Evolutionary conservation across 2,888 invertebrate genomes (phyloP), one percentile per base, ranked within the genome.

Genomic region (Dastarcus helophoroides): DNA sequence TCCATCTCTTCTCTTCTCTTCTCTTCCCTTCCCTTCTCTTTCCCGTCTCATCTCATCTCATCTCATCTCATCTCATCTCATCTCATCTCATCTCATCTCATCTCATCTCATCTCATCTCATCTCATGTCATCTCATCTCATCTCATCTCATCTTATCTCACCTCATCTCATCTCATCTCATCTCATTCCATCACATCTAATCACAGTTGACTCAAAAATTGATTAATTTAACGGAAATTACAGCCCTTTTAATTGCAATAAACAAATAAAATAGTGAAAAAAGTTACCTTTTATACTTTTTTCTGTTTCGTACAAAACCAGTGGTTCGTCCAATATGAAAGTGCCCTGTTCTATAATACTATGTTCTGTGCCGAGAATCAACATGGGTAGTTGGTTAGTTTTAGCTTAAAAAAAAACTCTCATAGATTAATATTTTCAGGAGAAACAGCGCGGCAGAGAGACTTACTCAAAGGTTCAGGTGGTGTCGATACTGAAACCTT

Each of bases 311-410:
- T 76, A 80, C 26, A 81, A 58, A 35, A 72, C 67, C 4, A 71
- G 64, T 1, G 79, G 77, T 43, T 78, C 78, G 3, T 76, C 76
- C 23, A 78, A 47, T 63, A 80, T 74, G 33, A 70, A 66, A 1
- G 76, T 73, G 2, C 69, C 70, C 42, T 79, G 76, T 32, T 76
- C 74, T 39, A 79, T 63, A 10, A 82, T 71, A 21, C 72, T 69
- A 44, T 76, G 73, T 43, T 77, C 71, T 5, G 79, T 74, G 2
- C 76, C 78, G 40, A 83, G 61, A 43, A 83, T 78, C 33, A 83
- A 58, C 31, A 76, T 68, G 1, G 79, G 77, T 48, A 77, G 74
- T 50, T 77, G 72, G 44, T 69, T 72, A 37, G 76, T 72, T 47
- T 72, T 73, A 8, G 72, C 79, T 79, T 56, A 3, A 58, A 56